phyloP scores from a whole-genome alignment of 2,888 invertebrate species.

The Neoascia interrupta region DNA sequence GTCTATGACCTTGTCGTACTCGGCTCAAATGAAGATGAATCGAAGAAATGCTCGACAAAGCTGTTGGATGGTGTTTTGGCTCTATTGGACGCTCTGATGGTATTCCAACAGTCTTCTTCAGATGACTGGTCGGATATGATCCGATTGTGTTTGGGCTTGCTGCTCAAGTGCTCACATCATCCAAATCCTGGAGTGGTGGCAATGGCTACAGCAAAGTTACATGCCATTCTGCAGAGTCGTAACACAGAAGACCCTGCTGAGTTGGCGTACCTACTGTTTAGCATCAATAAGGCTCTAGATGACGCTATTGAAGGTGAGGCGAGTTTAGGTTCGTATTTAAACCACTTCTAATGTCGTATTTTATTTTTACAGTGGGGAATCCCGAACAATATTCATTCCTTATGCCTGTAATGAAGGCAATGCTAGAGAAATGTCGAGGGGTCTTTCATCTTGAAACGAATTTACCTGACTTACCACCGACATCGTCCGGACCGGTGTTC shows the following conservation, averaged over 20 bases:
- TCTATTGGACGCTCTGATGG: slow-evolving; percentile 81
- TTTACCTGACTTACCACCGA: slow-evolving; percentile 81
- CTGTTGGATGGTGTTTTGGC: slow-evolving; percentile 82
- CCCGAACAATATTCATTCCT: slow-evolving; percentile 83
- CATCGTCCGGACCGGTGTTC: slow-evolving; percentile 82
- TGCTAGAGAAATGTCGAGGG: slow-evolving; percentile 81
- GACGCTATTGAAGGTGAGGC: slow-evolving; percentile 80
- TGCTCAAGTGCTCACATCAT: slow-evolving; percentile 80
- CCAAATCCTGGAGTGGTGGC: slow-evolving; percentile 82
- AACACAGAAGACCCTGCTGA: slow-evolving; percentile 81
- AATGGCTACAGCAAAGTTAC: slow-evolving; percentile 83
- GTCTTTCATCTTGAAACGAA: slow-evolving; percentile 78
- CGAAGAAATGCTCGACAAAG: slow-evolving; percentile 81
- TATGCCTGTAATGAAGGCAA: slow-evolving; percentile 83
- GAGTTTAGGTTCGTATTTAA: no score
- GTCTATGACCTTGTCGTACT: slow-evolving; percentile 82
- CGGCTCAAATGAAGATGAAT: slow-evolving; percentile 81
- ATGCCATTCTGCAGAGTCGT: slow-evolving; percentile 82
- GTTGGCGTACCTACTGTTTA: slow-evolving; percentile 81
- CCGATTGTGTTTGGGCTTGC: slow-evolving; percentile 80
- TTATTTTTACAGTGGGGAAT: slow-evolving; percentile 77
- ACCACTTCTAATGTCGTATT: neutral
- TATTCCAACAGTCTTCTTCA: slow-evolving; percentile 81
- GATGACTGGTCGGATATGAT: slow-evolving; percentile 83
- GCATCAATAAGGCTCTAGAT: slow-evolving; percentile 80